These are phyloP conservation scores for Morelia viridis DNA, from an alignment of 2,797 vertebrate species.

Conservation along the genomic window DNA sequence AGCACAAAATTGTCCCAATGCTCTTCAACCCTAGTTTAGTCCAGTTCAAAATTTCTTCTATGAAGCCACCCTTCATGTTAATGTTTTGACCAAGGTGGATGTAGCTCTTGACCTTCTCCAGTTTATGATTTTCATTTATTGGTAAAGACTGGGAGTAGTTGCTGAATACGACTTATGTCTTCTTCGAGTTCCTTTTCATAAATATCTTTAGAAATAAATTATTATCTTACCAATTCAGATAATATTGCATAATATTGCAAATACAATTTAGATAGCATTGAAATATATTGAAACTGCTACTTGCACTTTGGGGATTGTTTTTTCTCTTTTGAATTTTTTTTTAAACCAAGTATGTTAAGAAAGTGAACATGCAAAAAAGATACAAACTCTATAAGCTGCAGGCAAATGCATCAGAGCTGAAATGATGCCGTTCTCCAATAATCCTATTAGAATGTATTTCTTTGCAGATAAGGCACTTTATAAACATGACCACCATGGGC, in stretches of 20 bases:
- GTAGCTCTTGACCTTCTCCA: background rate
- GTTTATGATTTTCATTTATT: background rate
- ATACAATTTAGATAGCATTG: no score
- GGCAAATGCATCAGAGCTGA: background rate
- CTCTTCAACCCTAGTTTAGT: background rate
- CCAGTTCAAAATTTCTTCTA: background rate
- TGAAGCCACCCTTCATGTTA: background rate
- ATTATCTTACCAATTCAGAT: background rate
- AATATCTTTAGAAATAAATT: background rate
- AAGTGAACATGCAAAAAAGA: background rate
- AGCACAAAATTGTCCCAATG: background rate
- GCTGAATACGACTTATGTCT: background rate
- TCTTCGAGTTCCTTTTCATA: background rate
- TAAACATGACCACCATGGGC: constrained; percentile 25
- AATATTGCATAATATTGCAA: no score
- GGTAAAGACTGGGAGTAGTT: background rate
- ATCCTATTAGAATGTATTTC: background rate
- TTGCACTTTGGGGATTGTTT: background rate
- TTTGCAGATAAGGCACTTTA: constrained; percentile 31
- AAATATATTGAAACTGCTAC: background rate
- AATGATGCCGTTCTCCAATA: constrained; percentile 24
- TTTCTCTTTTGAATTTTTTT: background rate
- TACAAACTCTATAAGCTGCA: background rate
- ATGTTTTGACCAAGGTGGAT: background rate
- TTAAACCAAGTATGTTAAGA: background rate